phyloP scores from a whole-genome alignment of 1,140 invertebrate species.

The Platyscapa corneri region DNA sequence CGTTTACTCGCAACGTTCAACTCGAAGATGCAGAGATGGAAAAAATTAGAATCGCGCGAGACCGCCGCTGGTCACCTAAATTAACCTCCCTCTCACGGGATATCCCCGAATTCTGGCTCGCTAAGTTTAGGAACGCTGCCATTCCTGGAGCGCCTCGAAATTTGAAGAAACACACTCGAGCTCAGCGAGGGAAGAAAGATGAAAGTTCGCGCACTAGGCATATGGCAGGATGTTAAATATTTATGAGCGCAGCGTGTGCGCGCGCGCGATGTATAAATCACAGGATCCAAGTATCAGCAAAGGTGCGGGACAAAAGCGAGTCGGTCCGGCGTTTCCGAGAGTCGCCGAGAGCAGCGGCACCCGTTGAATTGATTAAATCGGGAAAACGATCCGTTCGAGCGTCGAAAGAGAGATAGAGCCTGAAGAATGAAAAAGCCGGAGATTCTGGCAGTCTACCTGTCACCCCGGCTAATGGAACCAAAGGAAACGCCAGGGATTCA shows the following conservation, averaged over 20 bases:
- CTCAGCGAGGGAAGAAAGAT: too few species aligned
- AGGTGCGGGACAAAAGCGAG: constrained; percentile 7
- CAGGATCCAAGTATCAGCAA: constrained; percentile 10
- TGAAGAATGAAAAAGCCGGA: constrained; percentile 27
- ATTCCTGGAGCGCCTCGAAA: too few species aligned
- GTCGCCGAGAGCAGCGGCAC: neutral
- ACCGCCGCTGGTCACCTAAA: too few species aligned
- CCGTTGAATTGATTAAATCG: constrained; percentile 49
- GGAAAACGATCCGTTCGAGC: constrained; percentile 41
- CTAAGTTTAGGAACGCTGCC: too few species aligned
- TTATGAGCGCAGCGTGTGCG: constrained; percentile 27
- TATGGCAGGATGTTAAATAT: constrained; percentile 36
- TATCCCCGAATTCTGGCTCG: too few species aligned
- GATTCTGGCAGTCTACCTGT: constrained; percentile 47
- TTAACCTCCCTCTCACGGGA: too few species aligned
- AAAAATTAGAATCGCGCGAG: too few species aligned
- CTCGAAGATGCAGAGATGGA: too few species aligned
- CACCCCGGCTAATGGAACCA: constrained; percentile 33
- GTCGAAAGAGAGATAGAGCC: constrained; percentile 18
- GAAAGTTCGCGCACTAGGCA: neutral
- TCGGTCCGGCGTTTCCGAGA: neutral
- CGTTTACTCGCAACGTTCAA: neutral
- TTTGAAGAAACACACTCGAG: too few species aligned
- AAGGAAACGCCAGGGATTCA: constrained; percentile 32
- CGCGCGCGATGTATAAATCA: constrained; percentile 26